These are phyloP conservation scores for Tenthredo livida DNA, from an alignment of 2,888 invertebrate genomes.

Conservation along the genomic window DNA sequence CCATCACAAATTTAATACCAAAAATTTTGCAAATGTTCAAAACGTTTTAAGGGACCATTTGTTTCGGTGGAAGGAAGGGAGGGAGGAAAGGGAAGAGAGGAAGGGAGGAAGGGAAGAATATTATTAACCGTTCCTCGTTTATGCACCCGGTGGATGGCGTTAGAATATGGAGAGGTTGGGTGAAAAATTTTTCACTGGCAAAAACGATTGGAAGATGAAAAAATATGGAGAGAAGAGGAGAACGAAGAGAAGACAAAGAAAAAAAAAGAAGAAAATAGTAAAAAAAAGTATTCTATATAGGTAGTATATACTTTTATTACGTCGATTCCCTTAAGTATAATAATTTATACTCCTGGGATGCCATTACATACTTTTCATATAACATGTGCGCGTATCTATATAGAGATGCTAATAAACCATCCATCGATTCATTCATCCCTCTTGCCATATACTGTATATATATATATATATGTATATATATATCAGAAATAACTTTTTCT, in stretches of 20 bases:
- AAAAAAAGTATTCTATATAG: not conserved
- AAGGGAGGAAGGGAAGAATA: conserved; percentile 26
- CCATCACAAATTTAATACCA: conserved; percentile 73
- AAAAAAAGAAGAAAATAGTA: not conserved
- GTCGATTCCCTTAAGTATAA: not conserved
- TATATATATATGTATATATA: too few species aligned
- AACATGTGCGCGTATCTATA: not conserved
- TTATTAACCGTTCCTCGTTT: conserved; percentile 67
- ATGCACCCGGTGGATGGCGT: conserved; percentile 59
- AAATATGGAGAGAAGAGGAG: not conserved
- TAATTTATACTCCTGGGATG: conserved; percentile 1
- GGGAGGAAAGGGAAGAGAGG: not conserved
- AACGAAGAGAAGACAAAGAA: not conserved
- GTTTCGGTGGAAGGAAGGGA: conserved; percentile 57
- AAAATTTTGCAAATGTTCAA: conserved; percentile 70
- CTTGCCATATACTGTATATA: too few species aligned
- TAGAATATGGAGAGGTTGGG: not conserved
- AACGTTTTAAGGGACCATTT: conserved; percentile 64
- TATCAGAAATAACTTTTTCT: not conserved
- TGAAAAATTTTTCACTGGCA: conserved; percentile 34
- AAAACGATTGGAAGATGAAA: not conserved
- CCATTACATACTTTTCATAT: not conserved
- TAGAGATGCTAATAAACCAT: conserved; percentile 26
- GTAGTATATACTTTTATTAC: conserved; percentile 32
- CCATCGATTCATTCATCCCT: conserved; percentile 5